Evolutionary conservation across 2,113 vertebrate species (phyloP).

Genomic region (Protomyctophum bolini): DNA sequence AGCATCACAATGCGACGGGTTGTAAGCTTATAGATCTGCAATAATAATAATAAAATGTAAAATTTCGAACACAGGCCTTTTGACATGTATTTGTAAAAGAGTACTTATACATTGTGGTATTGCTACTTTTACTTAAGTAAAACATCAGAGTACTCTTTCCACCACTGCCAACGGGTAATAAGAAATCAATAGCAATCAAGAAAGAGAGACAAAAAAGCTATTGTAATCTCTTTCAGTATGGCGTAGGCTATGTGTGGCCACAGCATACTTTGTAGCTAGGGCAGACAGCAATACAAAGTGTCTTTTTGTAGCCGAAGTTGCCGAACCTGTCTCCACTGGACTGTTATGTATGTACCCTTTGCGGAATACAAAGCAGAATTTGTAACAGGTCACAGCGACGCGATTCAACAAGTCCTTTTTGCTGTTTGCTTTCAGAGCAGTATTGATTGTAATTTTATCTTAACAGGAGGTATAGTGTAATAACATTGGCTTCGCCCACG

Average conservation of each 20-base stretch:
- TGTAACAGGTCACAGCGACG: neutral
- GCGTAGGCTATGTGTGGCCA: conserved; percentile 25
- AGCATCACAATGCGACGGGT: too few species aligned
- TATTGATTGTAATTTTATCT: conserved; percentile 7
- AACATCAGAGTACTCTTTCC: too few species aligned
- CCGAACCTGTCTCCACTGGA: neutral
- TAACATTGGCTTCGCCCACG: neutral
- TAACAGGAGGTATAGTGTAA: neutral
- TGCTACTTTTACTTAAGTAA: too few species aligned
- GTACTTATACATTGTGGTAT: too few species aligned
- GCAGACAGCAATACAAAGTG: conserved; percentile 12
- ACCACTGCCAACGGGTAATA: conserved; percentile 30
- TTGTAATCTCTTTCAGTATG: conserved; percentile 44
- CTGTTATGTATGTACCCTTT: neutral
- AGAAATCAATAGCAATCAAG: conserved; percentile 63
- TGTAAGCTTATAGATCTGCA: too few species aligned
- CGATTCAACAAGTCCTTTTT: neutral
- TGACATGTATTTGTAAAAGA: too few species aligned
- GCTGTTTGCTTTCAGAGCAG: neutral
- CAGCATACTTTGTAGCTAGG: conserved; percentile 5
- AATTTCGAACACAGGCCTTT: too few species aligned
- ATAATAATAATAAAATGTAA: too few species aligned
- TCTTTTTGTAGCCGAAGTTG: conserved; percentile 3
- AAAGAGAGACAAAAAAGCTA: conserved; percentile 36
- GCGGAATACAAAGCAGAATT: conserved; percentile 2